These are phyloP conservation scores for Drosophila birchii DNA, from an alignment of 2,888 invertebrate genomes.

Conservation along the genomic window DNA sequence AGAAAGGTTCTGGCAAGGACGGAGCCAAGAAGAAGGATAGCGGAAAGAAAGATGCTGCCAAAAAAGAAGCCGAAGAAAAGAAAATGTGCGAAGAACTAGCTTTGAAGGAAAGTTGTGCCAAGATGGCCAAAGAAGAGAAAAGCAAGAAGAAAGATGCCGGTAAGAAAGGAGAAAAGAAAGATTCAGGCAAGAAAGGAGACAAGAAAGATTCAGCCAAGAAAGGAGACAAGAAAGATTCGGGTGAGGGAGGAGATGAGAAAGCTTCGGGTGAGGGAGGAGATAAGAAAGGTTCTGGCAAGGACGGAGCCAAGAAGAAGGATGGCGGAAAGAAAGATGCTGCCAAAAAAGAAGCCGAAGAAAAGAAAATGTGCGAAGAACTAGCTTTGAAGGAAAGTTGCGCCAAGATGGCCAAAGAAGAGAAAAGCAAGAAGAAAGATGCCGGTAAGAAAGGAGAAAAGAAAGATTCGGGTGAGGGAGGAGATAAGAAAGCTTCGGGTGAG, in stretches of 20 bases:
- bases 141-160: neutral
- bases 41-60: neutral
- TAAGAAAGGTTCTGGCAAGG: neutral
- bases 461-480: too few relatives aligned
- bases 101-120: neutral
- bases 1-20: neutral
- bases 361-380: constrained; percentile 4
- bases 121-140: neutral
- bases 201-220: neutral
- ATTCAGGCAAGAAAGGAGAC: too few relatives aligned
- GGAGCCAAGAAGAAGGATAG: neutral
- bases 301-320: neutral
- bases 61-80: neutral
- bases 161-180: too few relatives aligned
- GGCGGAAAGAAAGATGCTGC: neutral
- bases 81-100: constrained; percentile 1
- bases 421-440: neutral
- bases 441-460: too few relatives aligned
- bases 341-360: neutral
- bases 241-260: neutral
- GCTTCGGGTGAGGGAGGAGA: too few relatives aligned
- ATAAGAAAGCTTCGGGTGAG: neutral
- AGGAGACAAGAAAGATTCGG: too few relatives aligned
- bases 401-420: neutral
- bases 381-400: neutral